phyloP scores from a whole-genome alignment of 2,797 vertebrate species.

The Hylomyscus alleni region DNA sequence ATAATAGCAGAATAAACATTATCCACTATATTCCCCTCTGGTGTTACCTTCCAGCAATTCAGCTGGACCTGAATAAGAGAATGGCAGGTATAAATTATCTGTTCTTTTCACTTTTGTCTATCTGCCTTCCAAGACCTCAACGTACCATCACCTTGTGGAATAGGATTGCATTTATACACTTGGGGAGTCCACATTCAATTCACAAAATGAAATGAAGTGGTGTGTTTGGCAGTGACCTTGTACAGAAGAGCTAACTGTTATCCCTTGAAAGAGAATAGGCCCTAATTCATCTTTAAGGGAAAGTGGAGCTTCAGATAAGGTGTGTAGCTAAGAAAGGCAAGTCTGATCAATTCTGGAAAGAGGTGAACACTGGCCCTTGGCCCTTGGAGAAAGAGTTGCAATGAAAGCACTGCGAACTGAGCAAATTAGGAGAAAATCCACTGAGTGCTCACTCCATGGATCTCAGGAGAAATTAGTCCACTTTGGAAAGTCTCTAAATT shows the following conservation, averaged over 20 bases:
- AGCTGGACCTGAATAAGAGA: neutral
- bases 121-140: neutral
- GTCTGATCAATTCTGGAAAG: neutral
- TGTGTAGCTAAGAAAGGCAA: neutral
- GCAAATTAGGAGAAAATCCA: neutral
- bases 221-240: neutral
- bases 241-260: neutral
- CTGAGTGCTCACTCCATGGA: neutral
- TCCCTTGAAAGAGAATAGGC: neutral
- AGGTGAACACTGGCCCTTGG: neutral
- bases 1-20: conserved; percentile 34
- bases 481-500: neutral
- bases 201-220: conserved; percentile 10
- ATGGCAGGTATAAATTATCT: neutral
- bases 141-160: neutral
- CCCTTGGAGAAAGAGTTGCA: neutral
- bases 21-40: neutral
- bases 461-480: neutral
- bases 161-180: neutral
- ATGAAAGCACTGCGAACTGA: neutral
- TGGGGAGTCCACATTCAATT: neutral
- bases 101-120: conserved; percentile 30
- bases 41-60: conserved; percentile 3
- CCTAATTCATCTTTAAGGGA: neutral
- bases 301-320: neutral